Conservation (phyloP, 2,113 vertebrate genomes). For the Psophia crepitans region DNA sequence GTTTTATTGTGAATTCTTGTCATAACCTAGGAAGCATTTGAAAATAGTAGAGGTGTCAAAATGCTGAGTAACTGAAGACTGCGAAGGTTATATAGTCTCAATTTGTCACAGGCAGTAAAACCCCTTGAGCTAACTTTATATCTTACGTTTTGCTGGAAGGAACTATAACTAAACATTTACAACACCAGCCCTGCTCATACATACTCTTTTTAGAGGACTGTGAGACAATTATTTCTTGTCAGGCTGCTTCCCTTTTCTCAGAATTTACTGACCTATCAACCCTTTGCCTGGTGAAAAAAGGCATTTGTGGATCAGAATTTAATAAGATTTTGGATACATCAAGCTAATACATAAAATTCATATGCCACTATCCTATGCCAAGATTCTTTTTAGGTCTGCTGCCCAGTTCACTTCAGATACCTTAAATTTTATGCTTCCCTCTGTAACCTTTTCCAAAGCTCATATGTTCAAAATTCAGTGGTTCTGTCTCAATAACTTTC, state of each 20-base stretch:
- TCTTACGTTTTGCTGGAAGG: neutral
- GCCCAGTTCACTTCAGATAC: neutral
- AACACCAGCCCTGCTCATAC: neutral
- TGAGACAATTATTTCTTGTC: neutral
- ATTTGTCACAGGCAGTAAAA: neutral
- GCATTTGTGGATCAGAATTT: neutral
- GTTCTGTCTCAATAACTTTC: slow-evolving; percentile 26
- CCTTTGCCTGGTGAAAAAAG: neutral
- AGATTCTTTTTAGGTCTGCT: neutral
- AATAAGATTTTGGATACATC: neutral
- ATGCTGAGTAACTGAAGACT: neutral
- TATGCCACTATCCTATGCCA: neutral
- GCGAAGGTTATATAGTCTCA: neutral
- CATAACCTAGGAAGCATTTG: neutral
- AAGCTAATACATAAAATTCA: neutral
- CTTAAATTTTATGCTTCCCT: neutral
- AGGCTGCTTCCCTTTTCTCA: neutral
- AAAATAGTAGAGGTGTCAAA: neutral
- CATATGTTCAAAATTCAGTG: slow-evolving; percentile 10
- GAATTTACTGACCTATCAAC: neutral
- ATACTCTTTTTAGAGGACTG: neutral
- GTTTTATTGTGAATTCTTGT: neutral
- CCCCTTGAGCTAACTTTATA: neutral
- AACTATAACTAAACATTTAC: neutral
- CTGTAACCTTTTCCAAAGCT: neutral